These are phyloP conservation scores for Callipepla californica DNA, from an alignment of 2,113 vertebrate species.

Conservation along the genomic window DNA sequence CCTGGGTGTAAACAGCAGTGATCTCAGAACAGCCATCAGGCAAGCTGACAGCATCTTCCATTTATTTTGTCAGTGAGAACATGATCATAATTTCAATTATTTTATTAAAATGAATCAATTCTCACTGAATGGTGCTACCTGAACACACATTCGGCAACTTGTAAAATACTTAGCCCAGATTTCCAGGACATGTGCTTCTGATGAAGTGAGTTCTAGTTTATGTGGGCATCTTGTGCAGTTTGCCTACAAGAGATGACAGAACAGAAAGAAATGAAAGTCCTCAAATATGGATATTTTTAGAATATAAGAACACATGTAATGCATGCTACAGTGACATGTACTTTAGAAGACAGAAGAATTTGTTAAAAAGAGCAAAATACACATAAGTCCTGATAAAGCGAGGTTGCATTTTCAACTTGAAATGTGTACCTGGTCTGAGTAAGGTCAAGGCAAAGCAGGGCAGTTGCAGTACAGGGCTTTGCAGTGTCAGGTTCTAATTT, in stretches of 20 bases:
- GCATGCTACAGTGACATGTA: neutral
- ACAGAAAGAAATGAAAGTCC: neutral
- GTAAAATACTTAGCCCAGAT: neutral
- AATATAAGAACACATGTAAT: neutral
- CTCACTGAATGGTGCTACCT: neutral
- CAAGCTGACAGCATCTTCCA: rapidly evolving
- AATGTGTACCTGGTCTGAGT: neutral
- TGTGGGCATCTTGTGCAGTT: neutral
- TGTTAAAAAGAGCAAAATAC: neutral
- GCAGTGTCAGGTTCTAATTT: neutral
- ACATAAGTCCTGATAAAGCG: neutral
- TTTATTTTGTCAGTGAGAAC: neutral
- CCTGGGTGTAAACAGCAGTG: neutral
- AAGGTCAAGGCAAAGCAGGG: neutral
- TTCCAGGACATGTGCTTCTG: neutral
- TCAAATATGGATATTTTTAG: rapidly evolving
- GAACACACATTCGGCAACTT: neutral
- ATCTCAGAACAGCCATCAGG: neutral
- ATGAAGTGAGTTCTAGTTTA: neutral
- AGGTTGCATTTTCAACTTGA: neutral
- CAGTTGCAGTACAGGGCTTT: neutral
- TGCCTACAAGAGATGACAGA: neutral
- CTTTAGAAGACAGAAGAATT: neutral
- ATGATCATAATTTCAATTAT: neutral
- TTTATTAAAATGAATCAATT: neutral